phyloP scores from a whole-genome alignment of 2,113 vertebrate species.

The Ictidomys tridecemlineatus region DNA sequence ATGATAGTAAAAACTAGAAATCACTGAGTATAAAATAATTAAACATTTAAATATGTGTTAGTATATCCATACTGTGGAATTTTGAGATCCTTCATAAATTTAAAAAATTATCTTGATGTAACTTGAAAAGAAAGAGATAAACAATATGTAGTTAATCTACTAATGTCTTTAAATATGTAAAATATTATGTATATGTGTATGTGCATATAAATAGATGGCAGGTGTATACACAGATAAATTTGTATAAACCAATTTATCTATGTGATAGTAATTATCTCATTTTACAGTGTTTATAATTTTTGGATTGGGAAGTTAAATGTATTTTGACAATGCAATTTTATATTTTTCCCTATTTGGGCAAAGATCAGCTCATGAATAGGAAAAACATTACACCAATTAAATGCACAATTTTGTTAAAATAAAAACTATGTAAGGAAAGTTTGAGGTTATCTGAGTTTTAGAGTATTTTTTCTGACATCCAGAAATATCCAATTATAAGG shows the following conservation, averaged over 20 bases:
- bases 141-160: not conserved
- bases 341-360: not conserved
- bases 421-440: not conserved
- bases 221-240: not conserved
- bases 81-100: constrained; percentile 1
- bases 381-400: not conserved
- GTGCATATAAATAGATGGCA: not conserved
- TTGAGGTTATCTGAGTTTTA: constrained; percentile 25
- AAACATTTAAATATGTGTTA: not conserved
- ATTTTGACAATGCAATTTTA: not conserved
- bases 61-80: not conserved
- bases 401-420: not conserved
- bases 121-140: not conserved
- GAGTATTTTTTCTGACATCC: not conserved
- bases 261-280: constrained; percentile 13
- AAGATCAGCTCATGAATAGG: not conserved
- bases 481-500: constrained; percentile 20
- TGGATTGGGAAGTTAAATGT: not conserved
- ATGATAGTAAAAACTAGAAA: not conserved
- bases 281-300: not conserved
- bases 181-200: not conserved
- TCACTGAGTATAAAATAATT: not conserved
- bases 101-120: not conserved
- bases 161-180: not conserved
- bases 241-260: not conserved